Conservation (phyloP, 2,888 invertebrate species). For the Tetranychus truncatus region DNA sequence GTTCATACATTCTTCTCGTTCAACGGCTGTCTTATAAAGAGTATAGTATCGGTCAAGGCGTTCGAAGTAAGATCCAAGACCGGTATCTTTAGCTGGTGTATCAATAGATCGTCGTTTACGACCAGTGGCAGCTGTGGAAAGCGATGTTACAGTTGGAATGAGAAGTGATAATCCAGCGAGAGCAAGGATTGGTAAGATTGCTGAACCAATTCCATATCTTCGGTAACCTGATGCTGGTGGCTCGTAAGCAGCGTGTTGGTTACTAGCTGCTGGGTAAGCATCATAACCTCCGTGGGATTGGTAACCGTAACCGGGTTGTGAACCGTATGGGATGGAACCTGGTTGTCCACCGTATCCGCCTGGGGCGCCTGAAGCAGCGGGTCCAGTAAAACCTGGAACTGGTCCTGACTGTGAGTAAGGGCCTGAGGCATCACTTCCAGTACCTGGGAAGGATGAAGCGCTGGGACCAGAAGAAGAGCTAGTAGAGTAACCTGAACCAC, state of each 20-base stretch:
- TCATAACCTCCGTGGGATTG: constrained; percentile 18
- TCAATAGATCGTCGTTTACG: constrained; percentile 23
- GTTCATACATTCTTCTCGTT: constrained; percentile 29
- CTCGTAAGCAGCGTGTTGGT: constrained; percentile 17
- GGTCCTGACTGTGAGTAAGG: constrained; percentile 6
- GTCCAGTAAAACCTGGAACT: constrained; percentile 4
- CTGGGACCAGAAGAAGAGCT: neutral
- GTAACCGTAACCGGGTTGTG: neutral
- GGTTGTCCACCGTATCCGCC: constrained; percentile 5
- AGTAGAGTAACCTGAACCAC: neutral
- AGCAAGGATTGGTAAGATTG: constrained; percentile 28
- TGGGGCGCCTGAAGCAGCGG: constrained; percentile 1
- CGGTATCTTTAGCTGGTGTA: constrained; percentile 17
- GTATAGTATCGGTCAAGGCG: constrained; percentile 27
- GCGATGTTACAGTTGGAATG: constrained; percentile 27
- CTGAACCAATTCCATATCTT: constrained; percentile 26
- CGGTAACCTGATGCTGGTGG: constrained; percentile 15
- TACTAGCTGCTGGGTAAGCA: constrained; percentile 13
- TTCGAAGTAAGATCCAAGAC: constrained; percentile 26
- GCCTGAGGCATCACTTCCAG: constrained; percentile 4
- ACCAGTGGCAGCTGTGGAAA: constrained; percentile 22
- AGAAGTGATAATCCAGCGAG: constrained; percentile 27
- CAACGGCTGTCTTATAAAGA: constrained; percentile 27
- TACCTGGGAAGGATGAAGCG: constrained; percentile 7
- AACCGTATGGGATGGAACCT: constrained; percentile 2